phyloP scores from a whole-genome alignment of 2,797 vertebrate genomes.

The Spheniscus humboldti region DNA sequence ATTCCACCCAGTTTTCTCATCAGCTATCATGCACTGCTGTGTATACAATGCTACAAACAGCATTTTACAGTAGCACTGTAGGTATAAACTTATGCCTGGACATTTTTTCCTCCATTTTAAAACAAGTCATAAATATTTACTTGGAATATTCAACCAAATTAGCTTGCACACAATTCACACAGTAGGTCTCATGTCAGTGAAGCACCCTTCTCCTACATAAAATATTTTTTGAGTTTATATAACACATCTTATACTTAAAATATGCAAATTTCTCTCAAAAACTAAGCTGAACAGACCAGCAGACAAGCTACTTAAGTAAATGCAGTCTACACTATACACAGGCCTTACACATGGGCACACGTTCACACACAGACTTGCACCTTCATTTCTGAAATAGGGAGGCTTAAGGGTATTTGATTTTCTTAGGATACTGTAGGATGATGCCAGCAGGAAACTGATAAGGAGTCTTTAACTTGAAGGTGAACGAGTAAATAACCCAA shows the following conservation, averaged over 20 bases:
- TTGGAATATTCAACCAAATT: background rate
- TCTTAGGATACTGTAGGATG: background rate
- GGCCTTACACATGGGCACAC: background rate
- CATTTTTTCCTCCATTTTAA: background rate
- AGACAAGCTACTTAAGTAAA: background rate
- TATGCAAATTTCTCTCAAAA: background rate
- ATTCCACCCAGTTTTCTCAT: background rate
- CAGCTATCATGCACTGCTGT: background rate
- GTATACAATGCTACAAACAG: background rate
- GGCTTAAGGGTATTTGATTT: background rate
- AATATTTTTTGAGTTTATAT: background rate
- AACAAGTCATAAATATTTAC: background rate
- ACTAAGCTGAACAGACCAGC: background rate
- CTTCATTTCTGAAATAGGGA: background rate
- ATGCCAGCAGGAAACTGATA: background rate
- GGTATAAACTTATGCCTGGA: background rate
- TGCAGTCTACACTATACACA: rapidly evolving
- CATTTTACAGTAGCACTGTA: background rate
- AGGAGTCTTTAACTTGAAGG: background rate
- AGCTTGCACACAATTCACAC: background rate
- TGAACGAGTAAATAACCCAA: background rate
- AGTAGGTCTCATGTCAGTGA: background rate
- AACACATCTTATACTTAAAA: background rate
- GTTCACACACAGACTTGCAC: background rate
- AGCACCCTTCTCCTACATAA: background rate